Percentiles rank a stretch among this genome's conserved stretches.
phyloP scores from a whole-genome alignment of 2,797 vertebrate genomes.

The Coilia nasus region DNA sequence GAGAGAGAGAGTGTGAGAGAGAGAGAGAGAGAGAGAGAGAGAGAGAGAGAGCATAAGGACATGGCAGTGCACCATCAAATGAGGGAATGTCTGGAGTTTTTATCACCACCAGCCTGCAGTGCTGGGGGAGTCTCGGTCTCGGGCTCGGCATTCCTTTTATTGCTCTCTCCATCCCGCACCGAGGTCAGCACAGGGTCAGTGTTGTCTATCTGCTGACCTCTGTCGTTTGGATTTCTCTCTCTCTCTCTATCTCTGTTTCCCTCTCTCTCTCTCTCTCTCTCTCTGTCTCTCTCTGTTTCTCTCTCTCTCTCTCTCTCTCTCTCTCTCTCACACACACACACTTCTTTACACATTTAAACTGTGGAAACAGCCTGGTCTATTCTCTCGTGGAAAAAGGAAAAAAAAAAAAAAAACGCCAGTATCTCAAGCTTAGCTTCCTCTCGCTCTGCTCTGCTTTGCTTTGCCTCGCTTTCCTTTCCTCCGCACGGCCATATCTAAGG shows the following conservation, averaged over 20 bases:
- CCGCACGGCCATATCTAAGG: slow-evolving; percentile 69
- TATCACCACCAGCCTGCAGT: slow-evolving; percentile 86
- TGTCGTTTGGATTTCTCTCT: slow-evolving; percentile 51
- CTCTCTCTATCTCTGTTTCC: slow-evolving; percentile 35
- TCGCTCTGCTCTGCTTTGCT: too few relatives aligned
- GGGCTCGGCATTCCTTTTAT: slow-evolving; percentile 84
- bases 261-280: slow-evolving; percentile 40
- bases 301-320: slow-evolving; percentile 57
- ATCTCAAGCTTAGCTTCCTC: slow-evolving; percentile 71
- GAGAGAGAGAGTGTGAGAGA: slow-evolving; percentile 34
- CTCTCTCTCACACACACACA: slow-evolving; percentile 54
- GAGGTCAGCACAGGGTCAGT: slow-evolving; percentile 86
- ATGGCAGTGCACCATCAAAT: slow-evolving; percentile 91
- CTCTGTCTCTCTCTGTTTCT: slow-evolving; percentile 28
- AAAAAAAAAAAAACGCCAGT: slow-evolving; percentile 43
- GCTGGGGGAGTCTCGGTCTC: slow-evolving; percentile 80
- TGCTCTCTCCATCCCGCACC: slow-evolving; percentile 80
- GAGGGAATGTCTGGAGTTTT: slow-evolving; percentile 96
- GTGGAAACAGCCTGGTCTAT: slow-evolving; percentile 66
- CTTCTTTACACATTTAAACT: slow-evolving; percentile 58
- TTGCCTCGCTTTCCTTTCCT: slow-evolving; percentile 57
- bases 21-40: slow-evolving; percentile 17
- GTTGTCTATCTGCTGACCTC: slow-evolving; percentile 84
- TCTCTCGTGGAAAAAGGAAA: slow-evolving; percentile 29
- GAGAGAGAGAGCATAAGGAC: slow-evolving; percentile 83